A percentile compares a stretch with the other conserved stretches of the same genome.
Conservation (phyloP, 2,888 invertebrate genomes). For the Aphodius granarius region DNA sequence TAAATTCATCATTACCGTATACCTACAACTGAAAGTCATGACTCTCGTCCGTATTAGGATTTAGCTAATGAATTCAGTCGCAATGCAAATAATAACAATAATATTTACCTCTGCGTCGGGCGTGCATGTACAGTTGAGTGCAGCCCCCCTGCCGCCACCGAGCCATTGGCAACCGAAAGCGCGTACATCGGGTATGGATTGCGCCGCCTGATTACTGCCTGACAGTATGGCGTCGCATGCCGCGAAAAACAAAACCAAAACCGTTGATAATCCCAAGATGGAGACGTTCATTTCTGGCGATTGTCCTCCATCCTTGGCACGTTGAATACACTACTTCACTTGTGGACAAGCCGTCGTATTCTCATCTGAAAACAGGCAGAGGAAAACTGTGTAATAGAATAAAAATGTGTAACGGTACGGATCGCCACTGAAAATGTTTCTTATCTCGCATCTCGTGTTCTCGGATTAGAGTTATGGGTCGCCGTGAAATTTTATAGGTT, state of each 20-base stretch:
- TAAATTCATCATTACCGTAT: too few relatives aligned
- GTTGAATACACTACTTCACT: background rate
- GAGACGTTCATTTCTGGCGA: slow-evolving; percentile 23
- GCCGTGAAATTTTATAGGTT: background rate
- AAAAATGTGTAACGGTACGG: background rate
- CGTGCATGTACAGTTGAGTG: slow-evolving; percentile 44
- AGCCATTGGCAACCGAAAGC: slow-evolving; percentile 48
- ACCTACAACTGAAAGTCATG: too few relatives aligned
- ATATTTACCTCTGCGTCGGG: slow-evolving; percentile 43
- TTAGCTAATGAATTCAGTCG: background rate
- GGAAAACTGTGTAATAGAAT: background rate
- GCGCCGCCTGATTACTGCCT: background rate
- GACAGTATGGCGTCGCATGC: slow-evolving; percentile 3
- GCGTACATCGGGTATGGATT: slow-evolving; percentile 40
- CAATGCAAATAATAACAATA: background rate
- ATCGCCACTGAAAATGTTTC: background rate
- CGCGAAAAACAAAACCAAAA: slow-evolving; percentile 8
- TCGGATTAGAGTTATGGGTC: background rate
- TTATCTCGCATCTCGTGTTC: background rate
- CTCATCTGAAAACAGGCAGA: background rate
- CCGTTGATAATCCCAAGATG: slow-evolving; percentile 14
- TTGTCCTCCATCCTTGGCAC: slow-evolving; percentile 14
- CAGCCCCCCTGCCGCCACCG: slow-evolving; percentile 42
- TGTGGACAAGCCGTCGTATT: background rate
- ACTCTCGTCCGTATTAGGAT: too few relatives aligned